Evolutionary conservation across 1,140 invertebrate genomes (phyloP).

Genomic region (Halictus rubicundus): DNA sequence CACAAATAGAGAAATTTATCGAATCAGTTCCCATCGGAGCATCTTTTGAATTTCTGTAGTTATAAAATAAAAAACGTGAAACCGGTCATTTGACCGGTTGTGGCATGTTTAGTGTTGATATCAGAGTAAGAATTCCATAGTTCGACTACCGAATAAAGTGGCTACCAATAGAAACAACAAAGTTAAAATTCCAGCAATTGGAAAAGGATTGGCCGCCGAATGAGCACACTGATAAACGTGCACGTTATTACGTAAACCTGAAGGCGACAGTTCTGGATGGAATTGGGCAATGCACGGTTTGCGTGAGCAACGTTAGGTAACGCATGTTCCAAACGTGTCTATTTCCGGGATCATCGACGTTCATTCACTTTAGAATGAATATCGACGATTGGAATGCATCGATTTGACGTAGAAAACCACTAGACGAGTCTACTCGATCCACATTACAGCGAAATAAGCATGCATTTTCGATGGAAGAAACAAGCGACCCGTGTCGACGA

Average conservation of each 20-base stretch:
- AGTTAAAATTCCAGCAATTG: conserved; percentile 28
- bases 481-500: neutral
- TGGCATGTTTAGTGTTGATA: too few species aligned
- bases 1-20: too few species aligned
- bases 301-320: conserved; percentile 56
- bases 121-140: neutral
- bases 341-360: neutral
- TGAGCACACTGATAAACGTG: conserved; percentile 10
- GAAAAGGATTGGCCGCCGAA: neutral
- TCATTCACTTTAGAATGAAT: neutral
- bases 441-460: conserved; percentile 46
- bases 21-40: too few species aligned
- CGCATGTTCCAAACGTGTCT: neutral
- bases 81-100: too few species aligned
- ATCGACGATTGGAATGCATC: too few species aligned
- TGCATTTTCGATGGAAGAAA: conserved; percentile 62
- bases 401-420: too few species aligned
- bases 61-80: too few species aligned
- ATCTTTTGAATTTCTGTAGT: too few species aligned
- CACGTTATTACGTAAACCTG: conserved; percentile 40
- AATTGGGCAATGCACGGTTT: conserved; percentile 21
- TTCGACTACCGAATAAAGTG: neutral
- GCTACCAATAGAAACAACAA: neutral
- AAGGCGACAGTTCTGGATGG: conserved; percentile 1
- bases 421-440: neutral